Evolutionary conservation across 2,888 invertebrate genomes (phyloP).

Genomic region (Automeris io): DNA sequence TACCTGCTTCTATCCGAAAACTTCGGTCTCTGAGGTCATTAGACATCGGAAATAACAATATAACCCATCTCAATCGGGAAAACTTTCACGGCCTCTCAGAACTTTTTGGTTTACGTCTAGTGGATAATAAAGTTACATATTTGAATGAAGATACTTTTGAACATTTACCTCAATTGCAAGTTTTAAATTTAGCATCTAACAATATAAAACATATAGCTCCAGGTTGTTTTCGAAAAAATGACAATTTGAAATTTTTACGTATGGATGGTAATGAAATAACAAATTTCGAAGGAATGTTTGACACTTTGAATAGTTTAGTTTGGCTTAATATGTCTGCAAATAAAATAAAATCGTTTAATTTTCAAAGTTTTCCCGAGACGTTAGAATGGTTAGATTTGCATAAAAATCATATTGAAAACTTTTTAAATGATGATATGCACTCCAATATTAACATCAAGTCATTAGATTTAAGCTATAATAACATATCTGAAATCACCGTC

Average conservation of each 20-base stretch:
- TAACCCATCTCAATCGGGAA: slow-evolving; percentile 82
- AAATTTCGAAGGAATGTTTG: slow-evolving; percentile 81
- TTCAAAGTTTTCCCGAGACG: slow-evolving; percentile 83
- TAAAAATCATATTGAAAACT: slow-evolving; percentile 82
- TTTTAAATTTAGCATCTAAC: slow-evolving; percentile 88
- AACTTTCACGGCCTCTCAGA: slow-evolving; percentile 85
- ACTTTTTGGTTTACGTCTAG: slow-evolving; percentile 85
- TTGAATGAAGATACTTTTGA: slow-evolving; percentile 85
- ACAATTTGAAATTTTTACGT: slow-evolving; percentile 82
- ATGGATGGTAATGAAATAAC: slow-evolving; percentile 90
- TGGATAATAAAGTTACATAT: slow-evolving; percentile 87
- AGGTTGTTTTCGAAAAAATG: slow-evolving; percentile 84
- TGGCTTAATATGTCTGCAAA: slow-evolving; percentile 90
- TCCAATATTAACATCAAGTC: slow-evolving; percentile 80
- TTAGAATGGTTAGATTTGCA: slow-evolving; percentile 89
- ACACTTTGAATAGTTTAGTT: slow-evolving; percentile 81
- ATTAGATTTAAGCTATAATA: slow-evolving; percentile 85
- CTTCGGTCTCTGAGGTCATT: slow-evolving; percentile 83
- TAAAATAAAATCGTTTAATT: slow-evolving; percentile 85
- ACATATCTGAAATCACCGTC: slow-evolving; percentile 80
- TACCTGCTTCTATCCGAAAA: slow-evolving; percentile 82
- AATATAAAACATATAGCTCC: slow-evolving; percentile 83
- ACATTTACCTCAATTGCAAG: slow-evolving; percentile 83
- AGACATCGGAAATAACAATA: slow-evolving; percentile 88
- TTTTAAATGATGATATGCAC: slow-evolving; percentile 75